A percentile compares a stretch with the other conserved stretches of the same genome.
Evolutionary conservation across 2,888 invertebrate genomes (phyloP).

Genomic region (Ephialtes manifestator): DNA sequence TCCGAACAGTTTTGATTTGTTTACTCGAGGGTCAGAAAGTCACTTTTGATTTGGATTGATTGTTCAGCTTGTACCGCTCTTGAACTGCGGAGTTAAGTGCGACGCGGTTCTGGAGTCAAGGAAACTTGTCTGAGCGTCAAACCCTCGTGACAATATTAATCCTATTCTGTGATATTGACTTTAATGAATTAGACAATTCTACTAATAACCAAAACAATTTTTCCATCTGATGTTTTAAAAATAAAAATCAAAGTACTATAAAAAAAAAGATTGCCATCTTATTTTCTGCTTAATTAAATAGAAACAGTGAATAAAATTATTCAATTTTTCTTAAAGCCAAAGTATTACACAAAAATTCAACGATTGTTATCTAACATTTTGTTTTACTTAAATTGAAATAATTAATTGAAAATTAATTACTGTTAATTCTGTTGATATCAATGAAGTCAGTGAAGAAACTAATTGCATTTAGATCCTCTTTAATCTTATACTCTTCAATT

Average conservation of each 20-base stretch:
- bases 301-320: too few relatives aligned
- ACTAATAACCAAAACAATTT: neutral
- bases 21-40: neutral
- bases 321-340: too few relatives aligned
- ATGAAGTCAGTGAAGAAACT: neutral
- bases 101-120: neutral
- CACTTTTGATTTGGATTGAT: constrained; percentile 10
- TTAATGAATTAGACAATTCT: neutral
- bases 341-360: neutral
- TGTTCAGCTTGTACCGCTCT: neutral
- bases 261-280: too few relatives aligned
- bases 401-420: neutral
- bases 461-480: neutral
- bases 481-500: neutral
- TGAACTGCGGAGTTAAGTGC: constrained; percentile 12
- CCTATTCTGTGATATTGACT: neutral
- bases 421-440: neutral
- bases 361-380: neutral
- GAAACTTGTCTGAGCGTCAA: neutral
- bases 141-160: neutral
- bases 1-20: neutral
- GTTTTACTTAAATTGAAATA: neutral
- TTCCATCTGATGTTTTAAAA: neutral
- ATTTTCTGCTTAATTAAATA: too few relatives aligned
- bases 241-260: too few relatives aligned